Evolutionary conservation across 2,888 invertebrate species (phyloP).

Genomic region (Argynnis bischoffii): DNA sequence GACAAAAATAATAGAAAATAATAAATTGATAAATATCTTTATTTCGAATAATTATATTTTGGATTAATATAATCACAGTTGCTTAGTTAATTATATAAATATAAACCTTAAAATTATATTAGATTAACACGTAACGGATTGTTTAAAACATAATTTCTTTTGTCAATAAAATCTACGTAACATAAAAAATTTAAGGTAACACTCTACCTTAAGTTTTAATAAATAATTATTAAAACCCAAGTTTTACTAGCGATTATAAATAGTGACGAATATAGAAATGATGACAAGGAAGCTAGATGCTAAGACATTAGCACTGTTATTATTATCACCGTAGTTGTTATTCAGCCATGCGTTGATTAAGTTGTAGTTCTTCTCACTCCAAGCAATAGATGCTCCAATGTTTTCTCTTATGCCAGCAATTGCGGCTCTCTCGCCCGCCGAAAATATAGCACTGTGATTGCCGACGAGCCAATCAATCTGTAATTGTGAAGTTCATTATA

Average conservation of each 20-base stretch:
- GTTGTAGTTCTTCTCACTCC: conserved; percentile 55
- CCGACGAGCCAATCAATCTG: conserved; percentile 57
- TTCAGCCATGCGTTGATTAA: conserved; percentile 61
- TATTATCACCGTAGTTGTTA: conserved; percentile 47
- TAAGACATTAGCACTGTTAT: conserved; percentile 49
- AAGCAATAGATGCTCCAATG: conserved; percentile 65
- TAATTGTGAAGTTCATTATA: conserved; percentile 3
- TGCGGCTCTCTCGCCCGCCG: conserved; percentile 64
- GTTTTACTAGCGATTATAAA: conserved; percentile 42
- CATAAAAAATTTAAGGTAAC: not conserved
- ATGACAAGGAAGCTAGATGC: conserved; percentile 56
- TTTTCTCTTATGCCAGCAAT: conserved; percentile 65
- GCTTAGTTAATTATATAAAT: too few relatives aligned
- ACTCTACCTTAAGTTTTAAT: not conserved
- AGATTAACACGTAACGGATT: too few relatives aligned
- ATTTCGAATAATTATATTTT: too few relatives aligned
- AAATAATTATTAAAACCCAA: not conserved
- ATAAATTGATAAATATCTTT: too few relatives aligned
- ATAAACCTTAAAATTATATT: too few relatives aligned
- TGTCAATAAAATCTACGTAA: not conserved
- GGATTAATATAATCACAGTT: too few relatives aligned
- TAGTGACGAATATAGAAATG: conserved; percentile 51
- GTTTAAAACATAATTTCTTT: not conserved
- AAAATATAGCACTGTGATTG: conserved; percentile 56
- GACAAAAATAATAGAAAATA: too few relatives aligned